Evolutionary conservation across 2,888 invertebrate species (phyloP).

Genomic region (Dusona sp.): DNA sequence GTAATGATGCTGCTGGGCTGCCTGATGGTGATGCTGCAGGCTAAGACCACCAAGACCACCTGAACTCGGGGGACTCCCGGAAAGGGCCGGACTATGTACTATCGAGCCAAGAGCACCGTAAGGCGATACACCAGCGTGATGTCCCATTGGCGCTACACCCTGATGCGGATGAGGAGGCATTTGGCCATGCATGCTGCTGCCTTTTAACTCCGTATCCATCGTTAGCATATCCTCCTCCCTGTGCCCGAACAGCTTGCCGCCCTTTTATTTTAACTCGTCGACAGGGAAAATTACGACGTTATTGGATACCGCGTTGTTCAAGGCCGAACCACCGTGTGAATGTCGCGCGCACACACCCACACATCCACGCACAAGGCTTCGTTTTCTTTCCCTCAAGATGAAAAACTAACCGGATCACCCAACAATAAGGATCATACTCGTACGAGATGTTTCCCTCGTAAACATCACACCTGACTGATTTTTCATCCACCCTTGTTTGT

Average conservation of each 20-base stretch:
- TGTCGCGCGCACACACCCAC: conserved; percentile 1
- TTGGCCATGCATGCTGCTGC: conserved; percentile 93
- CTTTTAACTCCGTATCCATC: conserved; percentile 96
- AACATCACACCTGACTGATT: conserved; percentile 55
- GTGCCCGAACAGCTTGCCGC: conserved; percentile 93
- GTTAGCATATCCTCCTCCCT: conserved; percentile 95
- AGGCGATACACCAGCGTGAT: conserved; percentile 86
- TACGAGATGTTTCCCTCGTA: conserved; percentile 40
- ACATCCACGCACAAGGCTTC: conserved; percentile 1
- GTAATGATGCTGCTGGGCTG: conserved; percentile 82
- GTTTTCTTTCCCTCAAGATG: neutral
- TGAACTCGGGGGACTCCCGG: conserved; percentile 82
- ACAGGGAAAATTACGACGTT: conserved; percentile 12
- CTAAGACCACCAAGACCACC: conserved; percentile 73
- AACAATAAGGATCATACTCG: neutral
- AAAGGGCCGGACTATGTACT: conserved; percentile 83
- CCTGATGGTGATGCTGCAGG: conserved; percentile 82
- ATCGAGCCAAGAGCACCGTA: conserved; percentile 91
- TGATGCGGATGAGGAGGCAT: conserved; percentile 94
- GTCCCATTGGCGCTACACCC: conserved; percentile 87
- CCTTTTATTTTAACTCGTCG: conserved; percentile 72
- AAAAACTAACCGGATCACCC: neutral
- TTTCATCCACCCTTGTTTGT: neutral
- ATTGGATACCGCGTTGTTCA: neutral
- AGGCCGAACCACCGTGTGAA: neutral